Conservation (phyloP, 2,797 vertebrate species). For the Pristis pectinata region DNA sequence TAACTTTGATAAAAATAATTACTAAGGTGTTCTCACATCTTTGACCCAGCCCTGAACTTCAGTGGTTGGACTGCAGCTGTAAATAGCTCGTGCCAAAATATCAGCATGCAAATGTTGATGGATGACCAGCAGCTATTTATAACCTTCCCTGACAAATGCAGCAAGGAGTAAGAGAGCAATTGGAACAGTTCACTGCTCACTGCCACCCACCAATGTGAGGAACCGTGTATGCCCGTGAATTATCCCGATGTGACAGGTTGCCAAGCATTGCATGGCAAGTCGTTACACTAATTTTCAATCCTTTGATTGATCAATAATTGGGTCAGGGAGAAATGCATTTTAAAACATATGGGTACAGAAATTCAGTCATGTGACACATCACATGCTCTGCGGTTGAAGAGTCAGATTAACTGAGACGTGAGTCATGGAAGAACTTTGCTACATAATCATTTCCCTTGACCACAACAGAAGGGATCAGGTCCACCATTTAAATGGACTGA, state of each 20-base stretch:
- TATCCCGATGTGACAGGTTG: slow-evolving; percentile 48
- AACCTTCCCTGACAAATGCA: slow-evolving; percentile 43
- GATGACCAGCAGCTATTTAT: slow-evolving; percentile 45
- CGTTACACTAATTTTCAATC: slow-evolving; percentile 42
- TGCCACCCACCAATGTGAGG: slow-evolving; percentile 46
- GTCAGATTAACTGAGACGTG: no score
- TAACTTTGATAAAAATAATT: slow-evolving; percentile 12
- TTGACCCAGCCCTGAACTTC: slow-evolving; percentile 11
- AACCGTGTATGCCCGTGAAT: slow-evolving; percentile 43
- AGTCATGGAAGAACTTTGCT: no score
- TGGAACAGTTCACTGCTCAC: slow-evolving; percentile 48
- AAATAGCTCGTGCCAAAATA: neutral
- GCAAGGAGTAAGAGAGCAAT: slow-evolving; percentile 38
- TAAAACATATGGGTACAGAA: slow-evolving; percentile 32
- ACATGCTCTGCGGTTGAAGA: no score
- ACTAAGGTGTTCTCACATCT: neutral
- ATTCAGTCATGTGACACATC: no score
- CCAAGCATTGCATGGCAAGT: slow-evolving; percentile 43
- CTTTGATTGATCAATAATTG: slow-evolving; percentile 44
- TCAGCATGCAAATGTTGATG: neutral
- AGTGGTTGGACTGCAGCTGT: neutral
- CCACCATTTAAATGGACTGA: no score
- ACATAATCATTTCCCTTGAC: no score
- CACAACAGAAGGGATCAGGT: no score
- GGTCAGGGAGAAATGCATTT: slow-evolving; percentile 41